Conservation (phyloP, 2,113 vertebrate genomes). For the Gracilinanus agilis region DNA sequence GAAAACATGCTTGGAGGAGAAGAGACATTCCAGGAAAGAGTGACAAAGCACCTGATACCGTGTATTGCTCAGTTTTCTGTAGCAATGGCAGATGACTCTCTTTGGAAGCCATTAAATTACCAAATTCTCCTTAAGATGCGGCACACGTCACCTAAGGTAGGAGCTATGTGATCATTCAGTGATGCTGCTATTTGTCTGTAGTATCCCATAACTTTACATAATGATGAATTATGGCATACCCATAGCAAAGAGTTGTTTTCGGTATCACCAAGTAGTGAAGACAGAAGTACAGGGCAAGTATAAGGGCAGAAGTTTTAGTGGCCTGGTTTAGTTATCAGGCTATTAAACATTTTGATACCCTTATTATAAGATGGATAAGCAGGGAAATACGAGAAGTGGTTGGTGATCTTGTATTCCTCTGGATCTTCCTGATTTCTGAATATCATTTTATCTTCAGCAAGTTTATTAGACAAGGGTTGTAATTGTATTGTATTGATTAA, state of each 20-base stretch:
- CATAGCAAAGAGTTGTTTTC: too few relatives aligned
- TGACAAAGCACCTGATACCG: conserved; percentile 89
- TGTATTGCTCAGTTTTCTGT: conserved; percentile 95
- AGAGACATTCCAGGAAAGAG: conserved; percentile 87
- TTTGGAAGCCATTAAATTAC: conserved; percentile 97
- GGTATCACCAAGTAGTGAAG: background rate
- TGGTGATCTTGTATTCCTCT: background rate
- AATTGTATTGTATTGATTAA: too few relatives aligned
- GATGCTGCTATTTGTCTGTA: accelerated
- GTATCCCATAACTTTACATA: accelerated
- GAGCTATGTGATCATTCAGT: background rate
- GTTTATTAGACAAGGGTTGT: background rate
- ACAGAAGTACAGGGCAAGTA: background rate
- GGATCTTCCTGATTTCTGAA: background rate
- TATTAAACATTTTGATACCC: background rate
- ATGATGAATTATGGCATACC: accelerated
- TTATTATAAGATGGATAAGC: background rate
- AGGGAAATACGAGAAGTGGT: background rate
- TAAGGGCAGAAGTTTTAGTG: background rate
- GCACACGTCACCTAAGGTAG: conserved; percentile 91
- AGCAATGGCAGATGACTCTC: conserved; percentile 92
- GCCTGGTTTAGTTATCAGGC: background rate
- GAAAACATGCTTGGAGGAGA: conserved; percentile 93
- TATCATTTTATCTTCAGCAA: background rate
- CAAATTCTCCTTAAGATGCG: conserved; percentile 95